Conservation (phyloP, 1,140 invertebrate species). For the Eupristina koningsbergeri region DNA sequence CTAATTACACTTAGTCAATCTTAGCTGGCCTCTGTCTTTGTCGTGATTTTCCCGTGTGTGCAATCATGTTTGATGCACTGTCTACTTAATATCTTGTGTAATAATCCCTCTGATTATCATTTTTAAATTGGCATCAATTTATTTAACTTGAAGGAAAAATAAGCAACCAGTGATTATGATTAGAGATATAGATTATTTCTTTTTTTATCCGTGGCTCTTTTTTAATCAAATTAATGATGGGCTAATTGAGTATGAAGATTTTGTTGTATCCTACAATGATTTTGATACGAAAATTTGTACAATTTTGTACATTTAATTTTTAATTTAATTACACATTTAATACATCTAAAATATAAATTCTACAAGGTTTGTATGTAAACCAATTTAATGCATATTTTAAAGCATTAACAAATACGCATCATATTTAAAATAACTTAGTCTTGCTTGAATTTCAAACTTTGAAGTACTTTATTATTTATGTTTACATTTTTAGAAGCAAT, state of each 20-base stretch:
- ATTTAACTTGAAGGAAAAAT: neutral
- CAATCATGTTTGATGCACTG: too few relatives aligned
- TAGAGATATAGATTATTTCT: neutral
- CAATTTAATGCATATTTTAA: neutral
- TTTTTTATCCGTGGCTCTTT: too few relatives aligned
- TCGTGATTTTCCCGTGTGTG: neutral
- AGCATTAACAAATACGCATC: neutral
- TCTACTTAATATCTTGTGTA: too few relatives aligned
- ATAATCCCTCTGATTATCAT: too few relatives aligned
- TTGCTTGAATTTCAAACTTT: neutral
- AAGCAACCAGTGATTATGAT: neutral
- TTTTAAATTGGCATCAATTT: too few relatives aligned
- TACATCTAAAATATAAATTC: neutral
- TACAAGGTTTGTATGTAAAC: neutral
- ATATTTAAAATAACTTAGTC: neutral
- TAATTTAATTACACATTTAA: neutral
- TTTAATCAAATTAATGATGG: neutral
- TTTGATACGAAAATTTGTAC: too few relatives aligned
- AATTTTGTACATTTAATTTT: too few relatives aligned
- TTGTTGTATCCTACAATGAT: too few relatives aligned
- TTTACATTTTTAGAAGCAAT: constrained; percentile 8
- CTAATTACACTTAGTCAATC: neutral
- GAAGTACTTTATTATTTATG: constrained; percentile 14
- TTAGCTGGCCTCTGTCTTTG: neutral
- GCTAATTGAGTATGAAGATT: too few relatives aligned